A percentile compares a stretch with the other conserved stretches of the same genome.
Evolutionary conservation across 2,113 vertebrate genomes (phyloP).

Genomic region (Dermatemys mawii): DNA sequence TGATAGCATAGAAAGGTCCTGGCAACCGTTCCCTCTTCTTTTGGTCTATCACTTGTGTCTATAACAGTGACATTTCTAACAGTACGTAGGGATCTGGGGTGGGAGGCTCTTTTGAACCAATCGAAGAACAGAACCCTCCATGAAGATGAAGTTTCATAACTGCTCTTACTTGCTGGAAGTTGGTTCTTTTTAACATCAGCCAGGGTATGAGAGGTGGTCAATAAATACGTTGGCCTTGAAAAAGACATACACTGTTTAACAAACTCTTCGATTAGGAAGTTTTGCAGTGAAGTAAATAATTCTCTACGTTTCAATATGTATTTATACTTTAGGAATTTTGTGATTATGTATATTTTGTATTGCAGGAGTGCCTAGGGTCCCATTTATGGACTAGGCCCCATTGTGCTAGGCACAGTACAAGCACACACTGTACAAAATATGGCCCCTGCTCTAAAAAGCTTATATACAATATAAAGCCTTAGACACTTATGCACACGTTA

Average conservation of each 20-base stretch:
- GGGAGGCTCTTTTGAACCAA: background rate
- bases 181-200: background rate
- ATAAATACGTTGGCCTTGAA: background rate
- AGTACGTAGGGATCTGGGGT: background rate
- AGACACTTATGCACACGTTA: background rate
- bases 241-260: background rate
- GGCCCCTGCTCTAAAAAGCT: background rate
- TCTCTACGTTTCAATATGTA: background rate
- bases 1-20: background rate
- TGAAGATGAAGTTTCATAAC: fast-evolving
- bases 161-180: background rate
- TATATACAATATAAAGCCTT: background rate
- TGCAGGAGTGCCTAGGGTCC: background rate
- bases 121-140: background rate
- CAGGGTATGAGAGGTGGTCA: background rate
- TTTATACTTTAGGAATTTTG: background rate
- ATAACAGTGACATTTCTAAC: background rate
- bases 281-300: background rate
- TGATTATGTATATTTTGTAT: background rate
- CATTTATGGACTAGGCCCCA: no score
- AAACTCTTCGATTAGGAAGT: background rate
- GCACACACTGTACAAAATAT: fast-evolving
- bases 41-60: background rate
- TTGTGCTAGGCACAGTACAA: fast-evolving
- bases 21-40: background rate